These are phyloP conservation scores for Oxyteleia sp. DNA, from an alignment of 2,888 invertebrate species.

Conservation along the genomic window DNA sequence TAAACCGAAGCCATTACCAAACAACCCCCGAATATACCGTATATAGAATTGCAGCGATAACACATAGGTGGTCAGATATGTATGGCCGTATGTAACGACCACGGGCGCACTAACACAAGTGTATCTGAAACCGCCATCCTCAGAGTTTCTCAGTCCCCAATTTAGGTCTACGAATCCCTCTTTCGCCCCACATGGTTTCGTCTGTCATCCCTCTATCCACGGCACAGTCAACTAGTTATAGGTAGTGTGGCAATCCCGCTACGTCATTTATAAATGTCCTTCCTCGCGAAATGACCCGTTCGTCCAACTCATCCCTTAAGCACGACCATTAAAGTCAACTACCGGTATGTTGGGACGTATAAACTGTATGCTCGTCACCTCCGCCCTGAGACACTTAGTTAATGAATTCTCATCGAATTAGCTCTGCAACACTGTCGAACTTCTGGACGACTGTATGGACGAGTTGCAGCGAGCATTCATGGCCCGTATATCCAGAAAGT, in stretches of 20 bases:
- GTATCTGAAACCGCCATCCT: conserved; percentile 84
- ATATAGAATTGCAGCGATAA: conserved; percentile 66
- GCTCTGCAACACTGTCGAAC: conserved; percentile 71
- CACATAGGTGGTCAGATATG: conserved; percentile 57
- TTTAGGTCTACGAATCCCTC: conserved; percentile 77
- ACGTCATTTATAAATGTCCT: conserved; percentile 87
- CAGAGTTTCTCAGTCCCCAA: conserved; percentile 83
- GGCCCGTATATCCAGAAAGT: conserved; percentile 20
- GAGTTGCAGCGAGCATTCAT: conserved; percentile 5
- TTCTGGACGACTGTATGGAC: conserved; percentile 49
- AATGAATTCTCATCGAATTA: conserved; percentile 79
- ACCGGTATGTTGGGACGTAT: conserved; percentile 76
- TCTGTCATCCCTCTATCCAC: conserved; percentile 61
- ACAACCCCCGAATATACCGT: conserved; percentile 80
- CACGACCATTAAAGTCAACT: conserved; percentile 86
- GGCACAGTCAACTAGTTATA: conserved; percentile 81
- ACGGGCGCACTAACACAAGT: conserved; percentile 43
- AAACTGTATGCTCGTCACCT: conserved; percentile 77
- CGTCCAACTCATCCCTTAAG: conserved; percentile 86
- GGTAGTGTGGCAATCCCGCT: conserved; percentile 80
- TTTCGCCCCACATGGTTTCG: conserved; percentile 56
- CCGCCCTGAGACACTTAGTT: conserved; percentile 78
- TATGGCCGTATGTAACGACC: conserved; percentile 32
- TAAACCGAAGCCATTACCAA: conserved; percentile 87
- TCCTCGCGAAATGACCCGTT: conserved; percentile 86